A percentile compares a stretch with the other conserved stretches of the same genome.
Conservation (phyloP, 2,797 vertebrate genomes). For the Labeo calbasu region DNA sequence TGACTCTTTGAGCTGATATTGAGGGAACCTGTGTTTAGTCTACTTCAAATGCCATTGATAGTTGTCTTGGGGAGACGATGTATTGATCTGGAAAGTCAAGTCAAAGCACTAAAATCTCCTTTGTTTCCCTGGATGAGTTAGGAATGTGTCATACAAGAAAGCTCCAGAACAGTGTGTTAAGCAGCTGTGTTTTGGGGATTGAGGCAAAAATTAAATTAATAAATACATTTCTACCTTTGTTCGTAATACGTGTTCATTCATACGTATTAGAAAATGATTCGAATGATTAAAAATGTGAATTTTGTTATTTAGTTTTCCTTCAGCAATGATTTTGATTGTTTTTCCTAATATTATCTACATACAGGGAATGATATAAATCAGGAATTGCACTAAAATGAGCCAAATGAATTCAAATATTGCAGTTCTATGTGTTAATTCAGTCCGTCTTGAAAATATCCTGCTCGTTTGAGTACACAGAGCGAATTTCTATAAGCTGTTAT, state of each 20-base stretch:
- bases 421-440: conserved; percentile 29
- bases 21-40: conserved; percentile 80
- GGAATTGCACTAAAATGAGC: background rate
- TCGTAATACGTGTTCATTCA: too few species aligned
- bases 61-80: conserved; percentile 79
- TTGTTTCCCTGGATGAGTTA: conserved; percentile 74
- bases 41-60: conserved; percentile 83
- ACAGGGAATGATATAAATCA: conserved; percentile 3
- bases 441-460: conserved; percentile 44
- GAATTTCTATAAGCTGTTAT: conserved; percentile 46
- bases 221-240: background rate
- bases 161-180: conserved; percentile 74
- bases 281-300: too few species aligned
- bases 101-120: conserved; percentile 76
- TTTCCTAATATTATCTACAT: background rate
- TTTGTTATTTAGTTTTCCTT: too few species aligned
- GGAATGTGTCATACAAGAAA: conserved; percentile 78
- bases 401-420: conserved; percentile 18
- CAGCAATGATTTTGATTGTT: background rate
- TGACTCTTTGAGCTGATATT: conserved; percentile 77
- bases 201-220: background rate
- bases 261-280: background rate
- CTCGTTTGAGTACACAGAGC: conserved; percentile 36
- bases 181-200: conserved; percentile 23
- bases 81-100: conserved; percentile 82